Percentiles rank a stretch among this genome's conserved stretches.
These are phyloP conservation scores for Notarius lentiginosus DNA, from an alignment of 2,113 vertebrate genomes.

Conservation along the genomic window DNA sequence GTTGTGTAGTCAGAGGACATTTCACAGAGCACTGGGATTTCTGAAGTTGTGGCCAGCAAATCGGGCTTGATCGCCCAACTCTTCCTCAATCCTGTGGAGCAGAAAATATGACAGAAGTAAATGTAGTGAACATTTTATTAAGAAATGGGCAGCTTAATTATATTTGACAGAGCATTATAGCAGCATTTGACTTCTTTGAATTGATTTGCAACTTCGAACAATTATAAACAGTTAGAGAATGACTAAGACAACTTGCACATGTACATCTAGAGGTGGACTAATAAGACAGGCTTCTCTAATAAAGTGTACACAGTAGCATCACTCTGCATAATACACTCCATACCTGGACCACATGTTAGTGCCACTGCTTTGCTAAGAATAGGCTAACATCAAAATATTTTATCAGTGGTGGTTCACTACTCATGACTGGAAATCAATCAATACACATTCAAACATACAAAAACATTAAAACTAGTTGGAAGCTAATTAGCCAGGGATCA, in stretches of 20 bases:
- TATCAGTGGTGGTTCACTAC: background rate
- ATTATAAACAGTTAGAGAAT: background rate
- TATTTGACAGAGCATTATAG: background rate
- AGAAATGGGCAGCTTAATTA: background rate
- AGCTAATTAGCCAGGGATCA: too few species aligned
- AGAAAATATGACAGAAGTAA: conserved; percentile 18
- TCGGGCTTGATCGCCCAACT: conserved; percentile 89
- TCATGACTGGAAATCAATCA: too few species aligned
- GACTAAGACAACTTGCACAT: background rate
- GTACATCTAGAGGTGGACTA: background rate
- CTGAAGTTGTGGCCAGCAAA: conserved; percentile 96
- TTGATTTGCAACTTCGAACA: background rate
- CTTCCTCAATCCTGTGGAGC: conserved; percentile 87
- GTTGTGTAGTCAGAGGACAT: conserved; percentile 34
- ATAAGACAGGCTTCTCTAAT: background rate
- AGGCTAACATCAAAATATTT: background rate
- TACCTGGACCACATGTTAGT: background rate
- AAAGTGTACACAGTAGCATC: background rate
- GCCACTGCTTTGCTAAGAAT: background rate
- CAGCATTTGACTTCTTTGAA: background rate
- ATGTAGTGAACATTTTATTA: background rate
- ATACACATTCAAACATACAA: too few species aligned
- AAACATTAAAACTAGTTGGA: too few species aligned
- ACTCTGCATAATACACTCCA: background rate
- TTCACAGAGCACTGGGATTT: conserved; percentile 94